A percentile compares a stretch with the other conserved stretches of the same genome.
Conservation (phyloP, 2,888 invertebrate genomes). For the Pristionchus arcanus region DNA sequence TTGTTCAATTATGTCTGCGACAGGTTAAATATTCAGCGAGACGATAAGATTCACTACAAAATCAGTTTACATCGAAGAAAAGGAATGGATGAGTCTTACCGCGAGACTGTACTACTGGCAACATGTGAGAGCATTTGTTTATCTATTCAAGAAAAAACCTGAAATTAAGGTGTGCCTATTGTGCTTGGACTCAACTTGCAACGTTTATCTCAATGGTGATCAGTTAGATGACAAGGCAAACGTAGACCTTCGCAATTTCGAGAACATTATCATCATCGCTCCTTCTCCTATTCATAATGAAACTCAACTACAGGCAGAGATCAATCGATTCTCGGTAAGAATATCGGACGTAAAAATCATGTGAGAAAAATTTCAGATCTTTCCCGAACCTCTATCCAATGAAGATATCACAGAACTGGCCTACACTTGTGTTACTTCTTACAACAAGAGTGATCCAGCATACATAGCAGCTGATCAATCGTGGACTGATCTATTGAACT, state of each 20-base stretch:
- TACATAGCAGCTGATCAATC: not conserved
- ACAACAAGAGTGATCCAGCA: not conserved
- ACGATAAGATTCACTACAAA: not conserved
- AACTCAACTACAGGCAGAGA: not conserved
- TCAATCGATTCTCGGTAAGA: not conserved
- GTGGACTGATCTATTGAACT: not conserved
- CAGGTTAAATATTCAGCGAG: not conserved
- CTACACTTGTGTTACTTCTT: not conserved
- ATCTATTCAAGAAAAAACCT: no score
- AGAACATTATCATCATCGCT: not conserved
- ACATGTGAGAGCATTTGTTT: not conserved
- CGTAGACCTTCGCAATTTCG: not conserved
- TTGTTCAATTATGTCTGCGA: not conserved
- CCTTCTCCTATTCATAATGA: not conserved
- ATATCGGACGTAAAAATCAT: not conserved
- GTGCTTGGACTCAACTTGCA: not conserved
- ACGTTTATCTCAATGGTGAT: not conserved
- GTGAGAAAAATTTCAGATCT: not conserved
- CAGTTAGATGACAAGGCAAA: not conserved
- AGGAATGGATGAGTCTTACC: not conserved
- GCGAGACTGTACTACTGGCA: not conserved
- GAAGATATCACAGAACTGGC: not conserved
- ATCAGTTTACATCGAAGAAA: not conserved
- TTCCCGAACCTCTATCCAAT: not conserved
- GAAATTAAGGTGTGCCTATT: not conserved